A percentile compares a stretch with the other conserved stretches of the same genome.
Evolutionary conservation across 2,888 invertebrate species (phyloP).

Genomic region (Drosophila seclusa): DNA sequence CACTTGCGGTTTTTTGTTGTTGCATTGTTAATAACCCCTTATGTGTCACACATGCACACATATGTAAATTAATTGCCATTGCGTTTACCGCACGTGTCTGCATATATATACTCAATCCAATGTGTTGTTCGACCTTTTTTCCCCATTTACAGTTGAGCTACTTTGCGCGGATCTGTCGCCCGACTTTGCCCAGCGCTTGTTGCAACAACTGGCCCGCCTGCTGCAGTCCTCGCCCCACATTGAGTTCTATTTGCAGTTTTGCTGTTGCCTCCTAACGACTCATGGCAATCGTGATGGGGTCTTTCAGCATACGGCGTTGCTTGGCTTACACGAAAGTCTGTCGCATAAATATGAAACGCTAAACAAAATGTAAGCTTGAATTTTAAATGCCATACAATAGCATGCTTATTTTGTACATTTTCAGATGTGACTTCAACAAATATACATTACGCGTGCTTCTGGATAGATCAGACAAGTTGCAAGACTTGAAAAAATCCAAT

Average conservation of each 20-base stretch:
- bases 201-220: slow-evolving; percentile 89
- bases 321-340: slow-evolving; percentile 92
- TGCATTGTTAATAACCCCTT: slow-evolving; percentile 59
- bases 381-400: background rate
- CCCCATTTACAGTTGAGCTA: slow-evolving; percentile 89
- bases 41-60: slow-evolving; percentile 1
- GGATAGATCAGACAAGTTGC: slow-evolving; percentile 84
- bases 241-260: slow-evolving; percentile 95
- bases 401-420: slow-evolving; percentile 69
- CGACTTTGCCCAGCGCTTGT: slow-evolving; percentile 90
- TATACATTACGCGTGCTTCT: slow-evolving; percentile 91
- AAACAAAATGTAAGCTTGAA: slow-evolving; percentile 90
- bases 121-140: slow-evolving; percentile 8
- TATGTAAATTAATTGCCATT: slow-evolving; percentile 49
- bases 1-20: background rate
- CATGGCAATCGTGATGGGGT: slow-evolving; percentile 87
- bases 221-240: slow-evolving; percentile 93
- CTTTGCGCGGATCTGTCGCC: slow-evolving; percentile 89
- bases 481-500: slow-evolving; percentile 9
- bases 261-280: slow-evolving; percentile 88
- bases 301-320: slow-evolving; percentile 88
- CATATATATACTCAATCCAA: slow-evolving; percentile 26
- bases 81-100: slow-evolving; percentile 58
- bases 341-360: slow-evolving; percentile 92
- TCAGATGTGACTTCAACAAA: slow-evolving; percentile 95